Conservation (phyloP, 53 echinoderm and acorn worm genomes). For the Patiria pectinifera region DNA sequence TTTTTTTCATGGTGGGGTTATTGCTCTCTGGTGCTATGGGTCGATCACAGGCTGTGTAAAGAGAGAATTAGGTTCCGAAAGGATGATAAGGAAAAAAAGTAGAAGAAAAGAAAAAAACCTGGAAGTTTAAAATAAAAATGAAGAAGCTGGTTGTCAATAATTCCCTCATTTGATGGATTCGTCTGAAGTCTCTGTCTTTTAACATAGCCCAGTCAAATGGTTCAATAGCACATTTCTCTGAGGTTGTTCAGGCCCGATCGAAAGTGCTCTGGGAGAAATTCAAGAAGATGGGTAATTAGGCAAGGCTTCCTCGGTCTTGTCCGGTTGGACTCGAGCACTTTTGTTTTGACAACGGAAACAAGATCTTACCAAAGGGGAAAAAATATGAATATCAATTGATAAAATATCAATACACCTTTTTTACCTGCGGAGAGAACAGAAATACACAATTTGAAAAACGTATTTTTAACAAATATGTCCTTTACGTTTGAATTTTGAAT, state of each 20-base stretch:
- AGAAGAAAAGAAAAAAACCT: neutral
- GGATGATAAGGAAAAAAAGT: constrained; percentile 25
- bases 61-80: constrained; percentile 46
- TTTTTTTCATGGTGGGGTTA: constrained; percentile 39
- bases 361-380: constrained; percentile 17
- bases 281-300: constrained; percentile 58
- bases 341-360: constrained; percentile 44
- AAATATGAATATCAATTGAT: neutral
- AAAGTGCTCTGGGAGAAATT: constrained; percentile 52
- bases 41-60: constrained; percentile 57
- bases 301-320: constrained; percentile 5
- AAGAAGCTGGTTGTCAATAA: constrained; percentile 58
- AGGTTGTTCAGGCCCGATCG: constrained; percentile 54
- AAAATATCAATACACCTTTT: neutral
- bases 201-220: constrained; percentile 46
- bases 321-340: neutral
- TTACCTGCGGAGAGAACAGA: neutral
- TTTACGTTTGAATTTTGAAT: neutral
- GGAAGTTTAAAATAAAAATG: constrained; percentile 33
- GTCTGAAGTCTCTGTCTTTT: constrained; percentile 57
- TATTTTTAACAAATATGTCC: neutral
- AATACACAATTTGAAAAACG: neutral
- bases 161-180: constrained; percentile 59
- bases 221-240: constrained; percentile 58
- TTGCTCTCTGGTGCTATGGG: constrained; percentile 48